Evolutionary conservation across 37 sponge, comb jelly and placozoan species (phyloP).

Genomic region (Agelas oroides): DNA sequence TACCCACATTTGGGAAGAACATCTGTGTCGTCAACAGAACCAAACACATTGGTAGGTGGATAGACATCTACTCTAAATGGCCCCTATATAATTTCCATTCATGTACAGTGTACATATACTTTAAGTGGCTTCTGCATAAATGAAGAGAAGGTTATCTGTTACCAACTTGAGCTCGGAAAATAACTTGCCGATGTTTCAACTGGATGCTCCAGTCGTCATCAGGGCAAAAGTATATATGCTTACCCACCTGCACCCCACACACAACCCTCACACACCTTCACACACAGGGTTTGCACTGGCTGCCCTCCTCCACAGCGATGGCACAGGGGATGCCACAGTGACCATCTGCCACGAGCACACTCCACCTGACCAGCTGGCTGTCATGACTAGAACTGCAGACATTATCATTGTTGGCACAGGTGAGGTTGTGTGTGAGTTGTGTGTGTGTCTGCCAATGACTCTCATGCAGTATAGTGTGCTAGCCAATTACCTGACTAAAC

Average conservation of each 20-base stretch:
- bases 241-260: background rate
- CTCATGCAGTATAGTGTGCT: no score
- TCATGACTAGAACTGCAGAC: constrained; percentile 56
- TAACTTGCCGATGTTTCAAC: no score
- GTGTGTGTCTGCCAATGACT: no score
- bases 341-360: constrained; percentile 69
- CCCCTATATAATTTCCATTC: no score
- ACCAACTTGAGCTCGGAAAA: no score
- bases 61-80: no score
- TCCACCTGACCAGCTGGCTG: constrained; percentile 61
- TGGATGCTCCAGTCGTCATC: no score
- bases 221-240: background rate
- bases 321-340: constrained; percentile 80
- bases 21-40: constrained; percentile 80
- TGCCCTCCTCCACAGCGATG: constrained; percentile 79
- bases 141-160: no score
- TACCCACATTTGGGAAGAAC: constrained; percentile 78
- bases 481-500: no score
- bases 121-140: no score
- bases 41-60: constrained; percentile 78
- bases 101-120: no score
- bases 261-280: background rate
- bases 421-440: constrained; percentile 3
- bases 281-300: constrained; percentile 64
- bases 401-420: constrained; percentile 82